phyloP scores from a whole-genome alignment of 2,797 vertebrate genomes.

The Lithobates pipiens region DNA sequence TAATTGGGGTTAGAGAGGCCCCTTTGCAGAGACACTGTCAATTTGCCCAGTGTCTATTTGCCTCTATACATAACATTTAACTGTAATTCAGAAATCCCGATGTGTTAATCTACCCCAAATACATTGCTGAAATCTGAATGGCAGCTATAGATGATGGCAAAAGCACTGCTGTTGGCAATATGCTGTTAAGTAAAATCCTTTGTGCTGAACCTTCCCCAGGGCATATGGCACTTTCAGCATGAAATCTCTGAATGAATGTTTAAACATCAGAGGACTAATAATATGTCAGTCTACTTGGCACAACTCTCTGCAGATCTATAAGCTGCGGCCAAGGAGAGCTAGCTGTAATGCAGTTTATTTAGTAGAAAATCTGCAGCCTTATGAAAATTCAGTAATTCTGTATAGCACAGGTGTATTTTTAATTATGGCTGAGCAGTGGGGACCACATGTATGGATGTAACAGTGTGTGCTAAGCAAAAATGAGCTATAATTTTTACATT shows the following conservation, averaged over 20 bases:
- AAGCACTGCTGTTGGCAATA: not conserved
- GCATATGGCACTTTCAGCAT: not conserved
- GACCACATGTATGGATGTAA: not conserved
- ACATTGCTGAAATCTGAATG: not conserved
- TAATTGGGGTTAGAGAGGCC: too few relatives aligned
- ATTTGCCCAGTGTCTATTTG: too few relatives aligned
- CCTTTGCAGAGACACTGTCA: too few relatives aligned
- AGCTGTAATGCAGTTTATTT: not conserved
- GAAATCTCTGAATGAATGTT: slow-evolving; percentile 9
- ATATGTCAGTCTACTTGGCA: slow-evolving; percentile 13
- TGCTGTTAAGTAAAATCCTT: not conserved
- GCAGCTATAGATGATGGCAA: not conserved
- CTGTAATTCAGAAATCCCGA: too few relatives aligned
- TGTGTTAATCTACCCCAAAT: not conserved
- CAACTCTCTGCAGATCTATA: not conserved
- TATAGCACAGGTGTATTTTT: not conserved
- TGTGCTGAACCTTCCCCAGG: not conserved
- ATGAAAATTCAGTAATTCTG: not conserved
- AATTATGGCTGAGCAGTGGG: not conserved
- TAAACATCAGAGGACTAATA: not conserved
- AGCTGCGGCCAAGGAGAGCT: not conserved
- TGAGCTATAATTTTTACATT: too few relatives aligned
- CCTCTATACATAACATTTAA: too few relatives aligned
- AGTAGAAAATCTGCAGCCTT: not conserved
- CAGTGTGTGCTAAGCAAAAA: not conserved